phyloP scores from a whole-genome alignment of 1,140 invertebrate species.

The Bradynema listronoti region DNA sequence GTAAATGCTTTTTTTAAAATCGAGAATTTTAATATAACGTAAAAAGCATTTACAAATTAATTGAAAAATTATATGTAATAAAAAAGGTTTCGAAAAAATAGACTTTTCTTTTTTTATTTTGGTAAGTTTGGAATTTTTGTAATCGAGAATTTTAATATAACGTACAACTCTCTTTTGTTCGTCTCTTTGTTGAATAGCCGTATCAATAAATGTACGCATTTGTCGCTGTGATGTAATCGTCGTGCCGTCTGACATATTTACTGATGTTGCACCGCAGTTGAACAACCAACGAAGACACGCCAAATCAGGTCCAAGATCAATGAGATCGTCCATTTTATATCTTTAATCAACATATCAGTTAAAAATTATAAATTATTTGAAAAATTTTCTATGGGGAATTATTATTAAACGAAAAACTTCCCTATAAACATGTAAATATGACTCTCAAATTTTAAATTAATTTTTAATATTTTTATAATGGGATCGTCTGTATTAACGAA shows the following conservation, averaged over 20 bases:
- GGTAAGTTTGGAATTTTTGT: not conserved
- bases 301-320: slow-evolving; percentile 47
- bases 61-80: not conserved
- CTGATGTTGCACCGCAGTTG: slow-evolving; percentile 50
- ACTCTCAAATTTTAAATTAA: too few species aligned
- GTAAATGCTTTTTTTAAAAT: slow-evolving; percentile 13
- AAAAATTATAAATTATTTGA: too few species aligned
- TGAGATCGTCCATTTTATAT: slow-evolving; percentile 40
- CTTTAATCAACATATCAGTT: slow-evolving; percentile 6
- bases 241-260: slow-evolving; percentile 47
- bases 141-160: too few species aligned
- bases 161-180: too few species aligned
- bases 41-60: slow-evolving; percentile 15
- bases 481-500: too few species aligned
- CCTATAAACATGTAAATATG: too few species aligned
- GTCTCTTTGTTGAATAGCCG: slow-evolving; percentile 14
- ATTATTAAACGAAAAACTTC: too few species aligned
- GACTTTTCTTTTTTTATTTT: slow-evolving; percentile 2
- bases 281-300: slow-evolving; percentile 56
- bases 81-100: too few species aligned
- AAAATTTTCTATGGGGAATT: too few species aligned
- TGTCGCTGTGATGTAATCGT: slow-evolving; percentile 32
- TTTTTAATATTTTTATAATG: too few species aligned
- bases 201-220: slow-evolving; percentile 44
- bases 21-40: too few species aligned